Evolutionary conservation across 2,797 vertebrate genomes (phyloP).

Genomic region (Discoglossus pictus): DNA sequence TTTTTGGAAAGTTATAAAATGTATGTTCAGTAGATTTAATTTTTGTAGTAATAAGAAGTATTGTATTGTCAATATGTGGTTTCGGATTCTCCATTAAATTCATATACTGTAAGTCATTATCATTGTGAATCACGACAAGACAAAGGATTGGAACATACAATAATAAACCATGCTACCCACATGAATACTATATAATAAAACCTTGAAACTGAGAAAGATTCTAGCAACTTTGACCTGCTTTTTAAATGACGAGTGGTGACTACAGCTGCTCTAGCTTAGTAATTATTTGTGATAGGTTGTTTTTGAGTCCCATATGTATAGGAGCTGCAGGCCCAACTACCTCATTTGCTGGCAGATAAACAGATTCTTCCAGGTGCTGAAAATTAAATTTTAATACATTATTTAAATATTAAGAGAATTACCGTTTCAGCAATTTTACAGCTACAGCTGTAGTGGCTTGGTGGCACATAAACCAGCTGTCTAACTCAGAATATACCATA

Average conservation of each 20-base stretch:
- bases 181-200: slow-evolving; percentile 49
- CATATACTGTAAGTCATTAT: no score
- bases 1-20: no score
- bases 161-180: slow-evolving; percentile 49
- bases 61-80: no score
- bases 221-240: slow-evolving; percentile 71
- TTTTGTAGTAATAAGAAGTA: no score
- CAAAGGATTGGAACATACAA: slow-evolving; percentile 32
- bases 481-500: slow-evolving; percentile 15
- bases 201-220: slow-evolving; percentile 62
- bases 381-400: slow-evolving; percentile 90
- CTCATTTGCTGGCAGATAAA: slow-evolving; percentile 75
- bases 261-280: slow-evolving; percentile 72
- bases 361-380: slow-evolving; percentile 81
- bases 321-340: slow-evolving; percentile 72
- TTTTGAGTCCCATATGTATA: slow-evolving; percentile 74
- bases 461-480: slow-evolving; percentile 33
- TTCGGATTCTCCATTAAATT: no score
- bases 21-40: no score
- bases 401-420: slow-evolving; percentile 89
- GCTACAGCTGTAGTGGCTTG: slow-evolving; percentile 70
- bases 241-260: slow-evolving; percentile 63
- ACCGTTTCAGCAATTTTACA: slow-evolving; percentile 72
- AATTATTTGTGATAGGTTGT: slow-evolving; percentile 79
- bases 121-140: slow-evolving; percentile 44